Percentiles rank a stretch among this genome's conserved stretches.
Evolutionary conservation across 1,140 invertebrate genomes (phyloP).

Genomic region (Cherax quadricarinatus): DNA sequence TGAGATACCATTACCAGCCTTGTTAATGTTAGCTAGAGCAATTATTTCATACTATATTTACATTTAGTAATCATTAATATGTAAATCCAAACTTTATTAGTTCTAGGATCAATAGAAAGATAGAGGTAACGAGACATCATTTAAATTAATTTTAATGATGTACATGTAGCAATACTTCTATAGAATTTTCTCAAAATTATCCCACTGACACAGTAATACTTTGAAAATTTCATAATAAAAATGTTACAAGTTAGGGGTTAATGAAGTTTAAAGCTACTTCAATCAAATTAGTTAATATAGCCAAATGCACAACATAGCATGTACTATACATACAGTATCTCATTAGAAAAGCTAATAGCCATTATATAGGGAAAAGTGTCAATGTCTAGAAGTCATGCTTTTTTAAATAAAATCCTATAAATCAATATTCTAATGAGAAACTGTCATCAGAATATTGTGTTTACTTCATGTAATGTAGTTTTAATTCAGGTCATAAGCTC

Average conservation of each 20-base stretch:
- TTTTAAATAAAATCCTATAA: not conserved
- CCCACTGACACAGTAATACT: not conserved
- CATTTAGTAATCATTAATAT: constrained; percentile 23
- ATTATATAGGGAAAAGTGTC: not conserved
- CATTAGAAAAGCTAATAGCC: not conserved
- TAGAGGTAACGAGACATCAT: not conserved
- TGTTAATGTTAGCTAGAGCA: constrained; percentile 45
- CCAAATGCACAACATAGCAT: not conserved
- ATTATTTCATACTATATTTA: constrained; percentile 28
- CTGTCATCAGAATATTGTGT: not conserved
- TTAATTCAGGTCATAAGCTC: no score
- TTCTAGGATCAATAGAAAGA: not conserved
- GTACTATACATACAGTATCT: not conserved
- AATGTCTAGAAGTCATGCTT: not conserved
- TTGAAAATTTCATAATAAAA: not conserved
- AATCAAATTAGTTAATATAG: constrained; percentile 28
- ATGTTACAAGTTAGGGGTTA: constrained; percentile 43
- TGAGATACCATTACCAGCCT: constrained; percentile 53
- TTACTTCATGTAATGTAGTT: not conserved
- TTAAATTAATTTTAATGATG: not conserved
- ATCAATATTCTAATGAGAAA: not conserved
- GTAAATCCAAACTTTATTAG: constrained; percentile 6
- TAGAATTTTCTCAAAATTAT: not conserved
- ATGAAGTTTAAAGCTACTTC: constrained; percentile 28
- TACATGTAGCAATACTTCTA: not conserved